Evolutionary conservation across 2,113 vertebrate genomes (phyloP).

Genomic region (Pycnonotus jocosus): DNA sequence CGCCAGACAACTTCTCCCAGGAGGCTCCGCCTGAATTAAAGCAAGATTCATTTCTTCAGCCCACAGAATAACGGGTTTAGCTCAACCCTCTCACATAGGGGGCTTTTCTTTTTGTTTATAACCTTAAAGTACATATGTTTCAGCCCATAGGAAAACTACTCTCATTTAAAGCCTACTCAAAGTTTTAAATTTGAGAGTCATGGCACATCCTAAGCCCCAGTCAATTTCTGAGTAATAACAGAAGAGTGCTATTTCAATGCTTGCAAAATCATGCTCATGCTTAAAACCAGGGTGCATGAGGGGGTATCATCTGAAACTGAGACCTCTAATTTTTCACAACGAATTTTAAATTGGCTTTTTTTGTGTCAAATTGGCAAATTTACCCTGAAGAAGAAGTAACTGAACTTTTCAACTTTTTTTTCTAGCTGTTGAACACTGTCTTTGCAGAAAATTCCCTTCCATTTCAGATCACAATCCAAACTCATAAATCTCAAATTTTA

Average conservation of each 20-base stretch:
- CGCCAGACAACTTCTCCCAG: conserved; percentile 65
- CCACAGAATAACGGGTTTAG: conserved; percentile 37
- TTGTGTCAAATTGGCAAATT: neutral
- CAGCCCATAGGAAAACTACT: neutral
- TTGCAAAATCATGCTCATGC: neutral
- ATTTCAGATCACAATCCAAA: neutral
- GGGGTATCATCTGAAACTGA: neutral
- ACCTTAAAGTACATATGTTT: neutral
- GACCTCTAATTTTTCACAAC: neutral
- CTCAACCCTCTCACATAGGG: neutral
- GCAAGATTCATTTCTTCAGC: neutral
- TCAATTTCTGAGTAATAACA: neutral
- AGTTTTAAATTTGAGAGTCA: neutral
- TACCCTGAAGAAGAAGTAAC: neutral
- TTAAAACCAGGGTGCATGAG: neutral
- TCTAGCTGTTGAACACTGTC: neutral
- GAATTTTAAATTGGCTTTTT: neutral
- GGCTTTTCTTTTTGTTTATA: neutral
- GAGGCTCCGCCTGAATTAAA: neutral
- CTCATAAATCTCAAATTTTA: neutral
- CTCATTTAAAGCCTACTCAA: neutral
- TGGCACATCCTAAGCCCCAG: neutral
- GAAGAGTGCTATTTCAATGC: neutral
- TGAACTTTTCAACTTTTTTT: neutral
- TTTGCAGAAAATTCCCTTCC: neutral